Conservation (phyloP, 2,797 vertebrate genomes). For the Nasua narica region DNA sequence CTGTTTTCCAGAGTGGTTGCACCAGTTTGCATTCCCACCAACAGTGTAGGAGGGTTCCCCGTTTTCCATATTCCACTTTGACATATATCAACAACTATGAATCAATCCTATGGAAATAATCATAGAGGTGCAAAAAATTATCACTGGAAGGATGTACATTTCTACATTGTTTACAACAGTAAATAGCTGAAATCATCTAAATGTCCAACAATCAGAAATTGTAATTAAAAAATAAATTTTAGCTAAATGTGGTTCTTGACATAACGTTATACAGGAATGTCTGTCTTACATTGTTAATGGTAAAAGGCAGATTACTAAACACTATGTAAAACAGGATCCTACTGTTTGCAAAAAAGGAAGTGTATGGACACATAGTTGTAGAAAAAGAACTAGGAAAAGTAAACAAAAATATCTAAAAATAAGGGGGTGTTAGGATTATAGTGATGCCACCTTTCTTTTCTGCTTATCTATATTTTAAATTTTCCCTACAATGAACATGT, state of each 20-base stretch:
- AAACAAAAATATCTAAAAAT: neutral
- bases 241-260: neutral
- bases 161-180: neutral
- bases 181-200: neutral
- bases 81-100: neutral
- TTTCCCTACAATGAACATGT: neutral
- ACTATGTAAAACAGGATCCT: neutral
- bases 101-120: neutral
- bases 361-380: neutral
- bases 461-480: neutral
- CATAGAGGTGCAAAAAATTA: neutral
- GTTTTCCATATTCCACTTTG: neutral
- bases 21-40: neutral
- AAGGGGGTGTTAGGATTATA: neutral
- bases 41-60: neutral
- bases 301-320: neutral
- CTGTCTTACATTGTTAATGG: neutral
- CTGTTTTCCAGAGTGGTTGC: neutral
- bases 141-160: neutral
- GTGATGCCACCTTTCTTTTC: neutral
- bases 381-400: neutral
- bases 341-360: conserved; percentile 2
- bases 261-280: neutral
- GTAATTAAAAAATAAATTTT: neutral
- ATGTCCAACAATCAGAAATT: neutral